Evolutionary conservation across 2,797 vertebrate species (phyloP).

Genomic region (Buphagus erythrorhynchus): DNA sequence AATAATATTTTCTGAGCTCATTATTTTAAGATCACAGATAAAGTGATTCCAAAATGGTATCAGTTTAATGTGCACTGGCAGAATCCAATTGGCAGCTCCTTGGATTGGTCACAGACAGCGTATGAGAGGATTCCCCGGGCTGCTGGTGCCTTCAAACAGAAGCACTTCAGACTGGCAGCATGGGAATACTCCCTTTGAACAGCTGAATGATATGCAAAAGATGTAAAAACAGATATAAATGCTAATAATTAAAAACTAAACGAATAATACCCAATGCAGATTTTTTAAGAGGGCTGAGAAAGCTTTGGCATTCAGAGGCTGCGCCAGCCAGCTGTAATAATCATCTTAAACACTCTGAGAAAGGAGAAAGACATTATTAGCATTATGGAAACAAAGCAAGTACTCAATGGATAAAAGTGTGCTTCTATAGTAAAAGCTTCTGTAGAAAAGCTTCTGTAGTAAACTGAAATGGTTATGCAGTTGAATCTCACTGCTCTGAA

Average conservation of each 20-base stretch:
- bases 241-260: conserved; percentile 78
- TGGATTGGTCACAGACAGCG: conserved; percentile 16
- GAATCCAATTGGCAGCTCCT: conserved; percentile 33
- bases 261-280: conserved; percentile 69
- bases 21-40: conserved; percentile 63
- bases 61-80: conserved; percentile 42
- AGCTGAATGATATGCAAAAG: conserved; percentile 70
- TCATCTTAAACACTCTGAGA: not conserved
- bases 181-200: conserved; percentile 75
- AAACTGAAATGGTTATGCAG: conserved; percentile 21
- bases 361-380: conserved; percentile 22
- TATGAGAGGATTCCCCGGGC: conserved; percentile 32
- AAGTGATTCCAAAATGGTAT: conserved; percentile 47
- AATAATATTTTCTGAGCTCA: conserved; percentile 6
- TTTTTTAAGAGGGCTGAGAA: conserved; percentile 60
- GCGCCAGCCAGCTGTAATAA: conserved; percentile 41
- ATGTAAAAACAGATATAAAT: conserved; percentile 69
- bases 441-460: not conserved
- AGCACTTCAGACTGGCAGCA: conserved; percentile 47
- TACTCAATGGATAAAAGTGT: not conserved
- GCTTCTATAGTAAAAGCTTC: not conserved
- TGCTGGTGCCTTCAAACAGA: conserved; percentile 56
- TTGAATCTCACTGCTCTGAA: conserved; percentile 1
- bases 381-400: conserved; percentile 35
- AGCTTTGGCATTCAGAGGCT: conserved; percentile 56